Conservation (phyloP, 1,140 invertebrate species). For the Caenorhabditis tropicalis region DNA sequence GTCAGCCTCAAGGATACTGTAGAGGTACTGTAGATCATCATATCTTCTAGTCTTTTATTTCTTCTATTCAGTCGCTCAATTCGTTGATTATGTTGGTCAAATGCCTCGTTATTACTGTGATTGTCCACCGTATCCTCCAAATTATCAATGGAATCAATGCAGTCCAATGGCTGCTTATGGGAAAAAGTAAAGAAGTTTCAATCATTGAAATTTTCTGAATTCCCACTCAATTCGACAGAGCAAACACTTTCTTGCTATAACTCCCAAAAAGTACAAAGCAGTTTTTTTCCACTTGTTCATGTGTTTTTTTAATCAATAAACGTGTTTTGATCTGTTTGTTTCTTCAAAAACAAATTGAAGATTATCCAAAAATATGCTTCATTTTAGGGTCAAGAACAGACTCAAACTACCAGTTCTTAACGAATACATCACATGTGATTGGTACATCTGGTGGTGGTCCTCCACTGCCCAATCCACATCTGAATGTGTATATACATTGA, state of each 20-base stretch:
- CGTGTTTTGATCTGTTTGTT: no score
- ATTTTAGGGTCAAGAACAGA: no score
- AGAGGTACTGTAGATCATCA: background rate
- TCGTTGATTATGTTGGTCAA: background rate
- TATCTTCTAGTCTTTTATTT: background rate
- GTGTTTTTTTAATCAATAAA: no score
- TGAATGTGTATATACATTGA: background rate
- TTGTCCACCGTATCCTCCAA: slow-evolving; percentile 28
- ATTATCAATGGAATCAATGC: slow-evolving; percentile 36
- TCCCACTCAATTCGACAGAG: no score
- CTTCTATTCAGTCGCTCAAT: background rate
- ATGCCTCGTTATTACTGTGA: background rate
- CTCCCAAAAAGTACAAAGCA: no score
- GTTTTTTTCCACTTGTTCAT: no score
- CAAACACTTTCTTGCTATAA: no score
- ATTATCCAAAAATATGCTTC: no score
- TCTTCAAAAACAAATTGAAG: no score
- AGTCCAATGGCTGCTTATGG: background rate
- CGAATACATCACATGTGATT: background rate
- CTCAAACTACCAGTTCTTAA: no score
- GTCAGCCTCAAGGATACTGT: background rate
- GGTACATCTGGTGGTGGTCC: background rate
- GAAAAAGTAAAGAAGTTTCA: background rate
- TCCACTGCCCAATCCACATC: background rate
- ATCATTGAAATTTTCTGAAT: no score